Conservation (phyloP, 1,140 invertebrate species). For the Penaeus japonicus region DNA sequence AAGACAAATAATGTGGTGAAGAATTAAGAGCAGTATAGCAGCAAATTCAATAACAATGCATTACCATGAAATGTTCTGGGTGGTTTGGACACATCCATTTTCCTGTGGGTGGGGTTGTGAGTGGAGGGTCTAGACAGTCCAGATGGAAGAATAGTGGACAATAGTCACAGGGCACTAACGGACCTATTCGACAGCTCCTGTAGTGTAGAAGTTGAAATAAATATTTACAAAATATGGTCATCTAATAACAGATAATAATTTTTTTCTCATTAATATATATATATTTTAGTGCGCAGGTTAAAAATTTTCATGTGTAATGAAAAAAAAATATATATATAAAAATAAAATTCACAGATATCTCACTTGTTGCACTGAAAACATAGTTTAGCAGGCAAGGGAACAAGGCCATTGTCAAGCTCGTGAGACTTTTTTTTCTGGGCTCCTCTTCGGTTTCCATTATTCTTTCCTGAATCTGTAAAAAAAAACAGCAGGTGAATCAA, state of each 20-base stretch:
- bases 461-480: conserved; percentile 64
- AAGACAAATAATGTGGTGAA: not conserved
- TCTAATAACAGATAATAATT: not conserved
- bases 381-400: conserved; percentile 80
- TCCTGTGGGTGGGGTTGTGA: conserved; percentile 84
- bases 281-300: not conserved
- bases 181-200: conserved; percentile 81
- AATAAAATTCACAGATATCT: conserved; percentile 38
- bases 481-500: conserved; percentile 38
- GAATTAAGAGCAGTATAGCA: not conserved
- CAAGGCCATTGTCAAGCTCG: conserved; percentile 78
- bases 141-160: conserved; percentile 89
- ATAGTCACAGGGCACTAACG: conserved; percentile 91
- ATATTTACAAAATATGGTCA: not conserved
- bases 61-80: conserved; percentile 75
- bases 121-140: conserved; percentile 91
- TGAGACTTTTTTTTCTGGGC: conserved; percentile 68
- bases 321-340: conserved; percentile 7
- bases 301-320: conserved; percentile 6
- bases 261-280: not conserved
- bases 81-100: conserved; percentile 98
- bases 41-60: not conserved
- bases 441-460: conserved; percentile 60
- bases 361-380: conserved; percentile 81
- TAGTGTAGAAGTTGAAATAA: not conserved